These are phyloP conservation scores for Carlito syrichta DNA, from an alignment of 2,113 vertebrate species.

Conservation along the genomic window DNA sequence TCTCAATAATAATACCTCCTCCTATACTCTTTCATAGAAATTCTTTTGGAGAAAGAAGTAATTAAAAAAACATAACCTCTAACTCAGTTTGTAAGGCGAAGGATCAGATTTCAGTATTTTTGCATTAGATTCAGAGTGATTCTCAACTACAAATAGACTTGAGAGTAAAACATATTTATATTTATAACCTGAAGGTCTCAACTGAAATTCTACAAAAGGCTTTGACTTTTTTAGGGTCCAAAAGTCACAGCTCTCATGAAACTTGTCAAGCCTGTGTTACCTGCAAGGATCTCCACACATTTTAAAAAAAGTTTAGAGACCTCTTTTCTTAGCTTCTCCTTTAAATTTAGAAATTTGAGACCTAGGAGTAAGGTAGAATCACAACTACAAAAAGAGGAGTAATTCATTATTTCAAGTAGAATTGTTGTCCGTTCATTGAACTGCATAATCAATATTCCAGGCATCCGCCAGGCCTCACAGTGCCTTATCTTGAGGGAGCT, in stretches of 20 bases:
- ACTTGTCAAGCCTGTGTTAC: background rate
- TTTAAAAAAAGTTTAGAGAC: background rate
- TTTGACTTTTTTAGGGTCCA: background rate
- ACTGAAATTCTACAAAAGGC: background rate
- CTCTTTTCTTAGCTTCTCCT: background rate
- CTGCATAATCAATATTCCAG: background rate
- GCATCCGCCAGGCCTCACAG: background rate
- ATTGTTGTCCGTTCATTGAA: background rate
- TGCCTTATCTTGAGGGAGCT: background rate
- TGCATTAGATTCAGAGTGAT: slow-evolving; percentile 44
- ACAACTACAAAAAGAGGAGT: background rate
- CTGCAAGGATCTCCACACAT: background rate
- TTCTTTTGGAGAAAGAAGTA: background rate
- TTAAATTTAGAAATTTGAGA: background rate
- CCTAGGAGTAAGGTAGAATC: background rate
- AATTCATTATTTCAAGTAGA: background rate
- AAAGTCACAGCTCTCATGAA: background rate
- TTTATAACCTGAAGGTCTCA: background rate
- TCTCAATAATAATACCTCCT: background rate
- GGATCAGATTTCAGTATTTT: slow-evolving; percentile 45
- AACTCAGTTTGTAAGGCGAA: slow-evolving; percentile 38
- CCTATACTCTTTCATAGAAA: background rate
- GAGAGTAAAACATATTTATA: background rate
- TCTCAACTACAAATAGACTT: slow-evolving; percentile 25
- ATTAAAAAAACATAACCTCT: slow-evolving; percentile 13